Percentiles rank a stretch among this genome's conserved stretches.
Evolutionary conservation across 2,113 vertebrate genomes (phyloP).

Genomic region (Elgaria multicarinata): DNA sequence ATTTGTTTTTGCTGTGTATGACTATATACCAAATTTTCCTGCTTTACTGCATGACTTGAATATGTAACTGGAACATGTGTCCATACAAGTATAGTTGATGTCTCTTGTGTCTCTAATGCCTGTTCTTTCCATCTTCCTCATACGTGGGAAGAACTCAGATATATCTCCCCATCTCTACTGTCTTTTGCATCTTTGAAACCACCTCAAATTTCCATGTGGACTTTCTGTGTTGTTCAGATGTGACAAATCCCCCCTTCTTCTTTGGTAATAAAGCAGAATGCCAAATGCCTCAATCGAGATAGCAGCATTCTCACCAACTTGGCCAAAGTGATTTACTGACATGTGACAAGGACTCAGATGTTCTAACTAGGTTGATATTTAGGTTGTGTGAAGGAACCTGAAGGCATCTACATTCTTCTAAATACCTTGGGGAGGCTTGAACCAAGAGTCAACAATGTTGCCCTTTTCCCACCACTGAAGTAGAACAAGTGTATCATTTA

Average conservation of each 20-base stretch:
- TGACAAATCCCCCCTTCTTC: background rate
- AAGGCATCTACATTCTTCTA: background rate
- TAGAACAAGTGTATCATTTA: background rate
- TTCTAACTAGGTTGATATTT: background rate
- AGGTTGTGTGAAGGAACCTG: background rate
- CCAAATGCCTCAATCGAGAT: background rate
- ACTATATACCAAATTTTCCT: background rate
- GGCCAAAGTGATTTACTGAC: background rate
- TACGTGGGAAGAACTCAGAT: background rate
- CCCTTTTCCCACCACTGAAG: background rate
- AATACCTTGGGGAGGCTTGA: background rate
- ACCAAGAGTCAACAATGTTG: background rate
- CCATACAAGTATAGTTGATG: background rate
- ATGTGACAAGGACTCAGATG: background rate
- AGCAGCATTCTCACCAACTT: background rate
- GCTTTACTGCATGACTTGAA: background rate
- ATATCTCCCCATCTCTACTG: background rate
- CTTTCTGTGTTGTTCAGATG: background rate
- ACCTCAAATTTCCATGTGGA: background rate
- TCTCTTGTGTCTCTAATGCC: background rate
- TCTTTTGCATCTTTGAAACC: background rate
- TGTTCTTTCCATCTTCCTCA: background rate
- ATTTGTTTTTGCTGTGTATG: background rate
- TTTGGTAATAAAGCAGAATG: background rate
- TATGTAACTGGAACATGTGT: background rate